A percentile compares a stretch with the other conserved stretches of the same genome.
Evolutionary conservation across 2,888 invertebrate genomes (phyloP).

Genomic region (Nephrotoma flavescens): DNA sequence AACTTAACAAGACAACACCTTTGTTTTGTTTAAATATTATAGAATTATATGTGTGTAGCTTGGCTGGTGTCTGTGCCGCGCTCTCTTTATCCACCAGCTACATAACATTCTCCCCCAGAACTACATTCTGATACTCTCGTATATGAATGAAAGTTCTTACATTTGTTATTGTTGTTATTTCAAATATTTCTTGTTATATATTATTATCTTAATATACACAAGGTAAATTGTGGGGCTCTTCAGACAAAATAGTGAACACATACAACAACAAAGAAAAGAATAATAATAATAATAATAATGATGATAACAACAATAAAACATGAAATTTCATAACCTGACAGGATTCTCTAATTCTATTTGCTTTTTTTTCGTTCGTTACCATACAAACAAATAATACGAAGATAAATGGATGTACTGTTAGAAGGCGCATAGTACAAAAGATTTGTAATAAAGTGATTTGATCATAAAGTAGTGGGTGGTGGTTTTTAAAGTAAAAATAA

Average conservation of each 20-base stretch:
- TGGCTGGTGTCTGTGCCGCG: not conserved
- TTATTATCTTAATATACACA: not conserved
- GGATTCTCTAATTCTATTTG: not conserved
- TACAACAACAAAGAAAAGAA: not conserved
- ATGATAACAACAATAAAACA: not conserved
- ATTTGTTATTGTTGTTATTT: not conserved
- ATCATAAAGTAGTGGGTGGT: not conserved
- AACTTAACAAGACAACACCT: not conserved
- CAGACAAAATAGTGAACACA: not conserved
- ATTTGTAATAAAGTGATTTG: not conserved
- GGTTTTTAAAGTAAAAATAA: not conserved
- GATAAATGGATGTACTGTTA: not conserved
- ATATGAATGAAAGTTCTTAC: not conserved
- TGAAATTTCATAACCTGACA: not conserved
- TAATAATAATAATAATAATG: not conserved
- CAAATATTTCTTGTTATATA: not conserved
- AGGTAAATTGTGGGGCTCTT: not conserved
- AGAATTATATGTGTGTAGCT: not conserved
- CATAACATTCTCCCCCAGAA: not conserved
- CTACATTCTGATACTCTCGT: not conserved
- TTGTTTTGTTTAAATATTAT: not conserved
- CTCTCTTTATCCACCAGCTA: not conserved
- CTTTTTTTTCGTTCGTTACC: not conserved
- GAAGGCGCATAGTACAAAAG: not conserved
- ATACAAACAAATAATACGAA: not conserved